Evolutionary conservation across 2,113 vertebrate species (phyloP), one percentile per base, ranked within the genome.

Genomic region (Lipophrys pholis): DNA sequence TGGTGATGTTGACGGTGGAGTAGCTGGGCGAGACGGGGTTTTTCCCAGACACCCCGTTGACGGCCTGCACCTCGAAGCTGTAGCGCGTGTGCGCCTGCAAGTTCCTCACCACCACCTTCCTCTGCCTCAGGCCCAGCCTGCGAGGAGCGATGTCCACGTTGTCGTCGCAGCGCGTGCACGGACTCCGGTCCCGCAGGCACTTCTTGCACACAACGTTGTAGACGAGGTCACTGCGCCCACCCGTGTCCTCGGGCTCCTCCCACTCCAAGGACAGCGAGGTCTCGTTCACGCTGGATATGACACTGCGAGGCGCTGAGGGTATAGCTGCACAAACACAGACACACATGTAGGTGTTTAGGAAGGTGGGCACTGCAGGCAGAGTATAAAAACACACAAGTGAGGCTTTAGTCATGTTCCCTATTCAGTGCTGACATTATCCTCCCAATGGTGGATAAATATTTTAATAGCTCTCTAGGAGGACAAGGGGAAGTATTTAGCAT

Each of bases 191-290:
- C n/a, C 94, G 93, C 0, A 92, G 79, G 90, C 98, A 99, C 83
- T 99, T 99, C 93, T 99, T 99, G 81, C 98, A 99, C 92, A 99
- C 97, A 78, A 99, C 91, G 3, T 98, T 99, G 76, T 99, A 99
- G 8, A 98, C 94, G 56, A 98, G 93, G 90, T 99, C 98, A 0
- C 95, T 93, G 6, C 98, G 93, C 41, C 97, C 97, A 0, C 98
- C 98, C 0, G 93, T 93, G 84, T 98, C 96, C 64, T 93, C 93
- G 0, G 98, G 97, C 82, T 99, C 97, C 0, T 95, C 96, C 98
- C 98, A 99, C 86, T 99, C 97, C 38, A 99, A 91, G 86, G 95
- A 95, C 76, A 99, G 92, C 0, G 97, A 99, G 0, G 98, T 99
- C 94, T 99, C 97, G 0, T 99, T 99, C 69, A 99, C 97, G 0